Base-by-base conservation (phyloP, 1,140 invertebrate species). In the Adelges cooleyi region DNA sequence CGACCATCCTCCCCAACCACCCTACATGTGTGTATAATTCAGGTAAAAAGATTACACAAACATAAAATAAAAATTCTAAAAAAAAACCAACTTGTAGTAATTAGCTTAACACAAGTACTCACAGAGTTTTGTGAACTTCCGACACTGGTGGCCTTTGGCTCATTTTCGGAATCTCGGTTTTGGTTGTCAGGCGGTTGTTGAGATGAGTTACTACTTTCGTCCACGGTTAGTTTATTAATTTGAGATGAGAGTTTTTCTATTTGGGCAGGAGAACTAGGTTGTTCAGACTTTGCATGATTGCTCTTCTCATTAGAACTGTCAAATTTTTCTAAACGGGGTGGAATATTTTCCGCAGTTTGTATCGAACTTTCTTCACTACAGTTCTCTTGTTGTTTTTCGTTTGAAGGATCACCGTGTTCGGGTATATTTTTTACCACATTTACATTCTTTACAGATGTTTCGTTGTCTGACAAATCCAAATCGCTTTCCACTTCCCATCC, bases 1-100 rank as follows among this genome's bases (percentile, higher is more conserved):
- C 3, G 56, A 48, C 82, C 87, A 88, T 27, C 77, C 74, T 50
- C 77, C 77, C 84, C 84, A 86, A 5, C 74, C 65, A 5, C 74
- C 65, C 56, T 62, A 33, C 27, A 62, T 29, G 15, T 44, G 4
- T 44, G 5, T n/a, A 3, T 44, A 44, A 8, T 11, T 44, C n/a
- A 17, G 1, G 15, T 5, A 22, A 15, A 54, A 53, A 53, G 27
- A 17, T 44, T 44, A 27, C n/a, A 25, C n/a, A 6, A 44, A 44
- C 25, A n/a, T n/a, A n/a, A n/a, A n/a, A n/a, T n/a, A n/a, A n/a
- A n/a, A n/a, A n/a, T n/a, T n/a, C n/a, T n/a, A n/a, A n/a, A n/a
- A n/a, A n/a, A n/a, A n/a, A n/a, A n/a, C n/a, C n/a, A n/a, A n/a
- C n/a, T n/a, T n/a, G n/a, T n/a, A n/a, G n/a, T n/a, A n/a, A n/a